A percentile compares a stretch with the other conserved stretches of the same genome.
Evolutionary conservation across 2,888 invertebrate species (phyloP).

Genomic region (Caenorhabditis sp.): DNA sequence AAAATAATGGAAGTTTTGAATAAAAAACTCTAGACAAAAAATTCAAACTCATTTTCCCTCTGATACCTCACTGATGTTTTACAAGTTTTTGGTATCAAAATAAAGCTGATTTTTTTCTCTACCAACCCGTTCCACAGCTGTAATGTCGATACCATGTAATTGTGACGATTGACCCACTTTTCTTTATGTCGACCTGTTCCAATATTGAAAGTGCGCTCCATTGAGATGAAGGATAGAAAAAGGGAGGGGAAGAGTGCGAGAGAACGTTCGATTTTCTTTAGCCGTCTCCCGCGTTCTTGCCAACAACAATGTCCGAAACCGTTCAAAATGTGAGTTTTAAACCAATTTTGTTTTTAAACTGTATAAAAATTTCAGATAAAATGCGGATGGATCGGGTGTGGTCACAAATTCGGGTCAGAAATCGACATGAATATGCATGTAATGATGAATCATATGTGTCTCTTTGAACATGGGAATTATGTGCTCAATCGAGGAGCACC

Average conservation of each 20-base stretch:
- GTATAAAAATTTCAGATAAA: constrained; percentile 21
- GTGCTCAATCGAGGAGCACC: constrained; percentile 3
- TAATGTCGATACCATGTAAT: too few species aligned
- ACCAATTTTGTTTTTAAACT: background rate
- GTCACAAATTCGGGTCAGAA: constrained; percentile 34
- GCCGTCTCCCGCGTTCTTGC: background rate
- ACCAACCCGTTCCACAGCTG: background rate
- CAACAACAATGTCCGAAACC: background rate
- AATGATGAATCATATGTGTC: constrained; percentile 43
- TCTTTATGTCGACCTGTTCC: background rate
- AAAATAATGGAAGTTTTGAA: background rate
- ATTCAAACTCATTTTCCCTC: background rate
- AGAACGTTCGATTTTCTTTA: background rate
- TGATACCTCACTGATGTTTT: background rate
- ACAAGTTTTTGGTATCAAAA: constrained; percentile 5
- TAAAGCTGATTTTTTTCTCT: background rate
- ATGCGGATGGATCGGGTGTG: constrained; percentile 36
- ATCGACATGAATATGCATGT: constrained; percentile 56
- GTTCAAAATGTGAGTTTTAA: constrained; percentile 25
- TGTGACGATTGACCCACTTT: background rate
- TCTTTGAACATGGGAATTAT: constrained; percentile 30
- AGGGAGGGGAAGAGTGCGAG: background rate
- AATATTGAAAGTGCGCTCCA: constrained; percentile 14
- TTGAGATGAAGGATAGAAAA: background rate
- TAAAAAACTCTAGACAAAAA: background rate